Percentiles rank a stretch among this genome's conserved stretches.
Evolutionary conservation across 1,140 invertebrate species (phyloP).

Genomic region (Drosophila pectinifera): DNA sequence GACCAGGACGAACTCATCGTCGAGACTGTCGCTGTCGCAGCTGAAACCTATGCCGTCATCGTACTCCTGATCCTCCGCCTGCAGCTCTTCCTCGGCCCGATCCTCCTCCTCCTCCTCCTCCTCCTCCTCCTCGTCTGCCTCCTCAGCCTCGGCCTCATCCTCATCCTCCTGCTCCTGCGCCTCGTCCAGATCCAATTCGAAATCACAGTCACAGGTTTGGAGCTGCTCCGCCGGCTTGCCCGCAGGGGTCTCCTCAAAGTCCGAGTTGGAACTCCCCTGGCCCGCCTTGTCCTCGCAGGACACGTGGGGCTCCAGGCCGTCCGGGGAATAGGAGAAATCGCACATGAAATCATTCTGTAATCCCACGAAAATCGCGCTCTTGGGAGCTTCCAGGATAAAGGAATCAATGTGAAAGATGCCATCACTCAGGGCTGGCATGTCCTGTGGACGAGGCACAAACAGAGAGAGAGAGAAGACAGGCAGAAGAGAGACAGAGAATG

Average conservation of each 20-base stretch:
- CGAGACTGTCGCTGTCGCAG: slow-evolving; percentile 69
- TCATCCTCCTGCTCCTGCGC: slow-evolving; percentile 6
- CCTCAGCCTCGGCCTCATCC: not conserved
- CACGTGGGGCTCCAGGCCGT: slow-evolving; percentile 14
- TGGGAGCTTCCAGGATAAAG: slow-evolving; percentile 79
- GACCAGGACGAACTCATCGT: slow-evolving; percentile 59
- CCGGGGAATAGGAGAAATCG: slow-evolving; percentile 63
- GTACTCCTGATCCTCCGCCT: slow-evolving; percentile 55
- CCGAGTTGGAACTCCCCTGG: slow-evolving; percentile 20
- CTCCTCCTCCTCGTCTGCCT: not conserved
- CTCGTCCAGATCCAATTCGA: slow-evolving; percentile 39
- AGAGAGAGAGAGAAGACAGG: slow-evolving; percentile 59
- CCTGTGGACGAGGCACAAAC: slow-evolving; percentile 78
- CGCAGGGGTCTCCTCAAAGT: slow-evolving; percentile 22
- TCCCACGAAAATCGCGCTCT: slow-evolving; percentile 84
- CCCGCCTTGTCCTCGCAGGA: slow-evolving; percentile 9
- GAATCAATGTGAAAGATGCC: slow-evolving; percentile 84
- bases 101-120: slow-evolving; percentile 6
- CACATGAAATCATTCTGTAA: slow-evolving; percentile 76
- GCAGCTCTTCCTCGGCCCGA: slow-evolving; percentile 2
- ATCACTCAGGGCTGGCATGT: slow-evolving; percentile 71
- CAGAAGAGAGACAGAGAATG: slow-evolving; percentile 53
- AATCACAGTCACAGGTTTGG: slow-evolving; percentile 59
- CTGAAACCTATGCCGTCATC: slow-evolving; percentile 78
- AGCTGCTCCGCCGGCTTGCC: slow-evolving; percentile 13